Evolutionary conservation across 2,113 vertebrate genomes (phyloP).

Genomic region (Aspiorhynchus laticeps): DNA sequence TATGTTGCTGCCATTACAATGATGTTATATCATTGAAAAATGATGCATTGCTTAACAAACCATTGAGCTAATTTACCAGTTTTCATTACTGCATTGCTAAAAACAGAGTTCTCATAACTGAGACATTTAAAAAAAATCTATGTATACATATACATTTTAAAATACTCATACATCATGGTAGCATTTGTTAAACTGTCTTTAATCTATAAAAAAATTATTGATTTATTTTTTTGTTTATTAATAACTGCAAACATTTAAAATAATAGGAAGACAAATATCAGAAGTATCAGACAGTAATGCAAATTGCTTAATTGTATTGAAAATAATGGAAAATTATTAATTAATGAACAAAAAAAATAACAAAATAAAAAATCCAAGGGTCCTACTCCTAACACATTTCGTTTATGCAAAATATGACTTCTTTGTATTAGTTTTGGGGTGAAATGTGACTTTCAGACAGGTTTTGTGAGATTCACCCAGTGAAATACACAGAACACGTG

Average conservation of each 20-base stretch:
- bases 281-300: not conserved
- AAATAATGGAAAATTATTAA: not conserved
- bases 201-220: too few species aligned
- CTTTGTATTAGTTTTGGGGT: not conserved
- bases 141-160: not conserved
- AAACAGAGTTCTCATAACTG: too few species aligned
- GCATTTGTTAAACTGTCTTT: too few species aligned
- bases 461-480: not conserved
- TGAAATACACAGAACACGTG: not conserved
- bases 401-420: not conserved
- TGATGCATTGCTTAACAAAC: not conserved
- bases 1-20: too few species aligned
- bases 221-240: not conserved
- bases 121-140: too few species aligned
- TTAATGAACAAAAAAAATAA: too few species aligned
- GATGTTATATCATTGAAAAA: too few species aligned
- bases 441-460: not conserved
- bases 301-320: not conserved
- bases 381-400: not conserved
- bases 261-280: too few species aligned
- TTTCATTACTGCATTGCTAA: not conserved
- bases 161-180: not conserved
- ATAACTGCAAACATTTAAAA: not conserved
- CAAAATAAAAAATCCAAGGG: not conserved
- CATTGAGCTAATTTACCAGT: not conserved